These are phyloP conservation scores for Lithophane ornitopus DNA, from an alignment of 2,888 invertebrate genomes.

Conservation along the genomic window DNA sequence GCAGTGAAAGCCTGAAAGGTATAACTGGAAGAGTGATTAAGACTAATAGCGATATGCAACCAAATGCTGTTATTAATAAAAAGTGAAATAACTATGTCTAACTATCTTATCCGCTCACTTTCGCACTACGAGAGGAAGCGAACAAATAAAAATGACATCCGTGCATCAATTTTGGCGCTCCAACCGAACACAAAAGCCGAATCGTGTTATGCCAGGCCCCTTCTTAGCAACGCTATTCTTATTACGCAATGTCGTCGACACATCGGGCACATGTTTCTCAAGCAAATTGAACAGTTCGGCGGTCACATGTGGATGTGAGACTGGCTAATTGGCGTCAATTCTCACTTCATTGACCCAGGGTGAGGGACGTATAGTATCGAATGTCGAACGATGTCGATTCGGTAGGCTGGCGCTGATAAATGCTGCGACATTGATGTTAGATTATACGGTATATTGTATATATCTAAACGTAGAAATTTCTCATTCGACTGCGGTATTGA, in stretches of 20 bases:
- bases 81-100: slow-evolving; percentile 1
- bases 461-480: slow-evolving; percentile 14
- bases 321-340: slow-evolving; percentile 75
- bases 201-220: slow-evolving; percentile 48
- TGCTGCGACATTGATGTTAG: slow-evolving; percentile 28
- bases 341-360: slow-evolving; percentile 72
- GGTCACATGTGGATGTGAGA: slow-evolving; percentile 65
- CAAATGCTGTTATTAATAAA: slow-evolving; percentile 8
- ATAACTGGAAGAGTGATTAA: background rate
- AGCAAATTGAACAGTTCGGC: slow-evolving; percentile 61
- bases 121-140: background rate
- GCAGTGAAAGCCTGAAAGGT: background rate
- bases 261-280: slow-evolving; percentile 53
- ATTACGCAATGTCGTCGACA: slow-evolving; percentile 41
- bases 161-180: slow-evolving; percentile 26
- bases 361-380: slow-evolving; percentile 61
- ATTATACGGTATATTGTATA: background rate
- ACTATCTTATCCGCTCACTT: slow-evolving; percentile 17
- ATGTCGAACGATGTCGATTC: slow-evolving; percentile 61
- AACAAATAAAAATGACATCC: slow-evolving; percentile 38
- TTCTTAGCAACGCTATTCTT: slow-evolving; percentile 46
- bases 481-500: slow-evolving; percentile 1
- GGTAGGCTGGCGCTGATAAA: slow-evolving; percentile 47
- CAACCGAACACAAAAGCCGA: slow-evolving; percentile 36
- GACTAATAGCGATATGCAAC: background rate